A percentile compares a stretch with the other conserved stretches of the same genome.
Evolutionary conservation across 2,113 vertebrate species (phyloP).

Genomic region (Dinomys branickii): DNA sequence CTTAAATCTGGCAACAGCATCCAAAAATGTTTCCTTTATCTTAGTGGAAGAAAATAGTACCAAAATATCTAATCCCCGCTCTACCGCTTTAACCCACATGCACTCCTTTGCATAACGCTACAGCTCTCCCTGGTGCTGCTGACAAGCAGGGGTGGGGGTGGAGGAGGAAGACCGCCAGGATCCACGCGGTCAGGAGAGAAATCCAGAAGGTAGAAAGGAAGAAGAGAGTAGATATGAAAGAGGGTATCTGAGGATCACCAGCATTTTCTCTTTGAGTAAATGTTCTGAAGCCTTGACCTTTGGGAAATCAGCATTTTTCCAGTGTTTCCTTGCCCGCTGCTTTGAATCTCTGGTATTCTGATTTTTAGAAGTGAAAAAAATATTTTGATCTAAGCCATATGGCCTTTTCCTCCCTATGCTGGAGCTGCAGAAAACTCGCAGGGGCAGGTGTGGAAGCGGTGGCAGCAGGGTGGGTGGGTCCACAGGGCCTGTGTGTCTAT

Average conservation of each 20-base stretch:
- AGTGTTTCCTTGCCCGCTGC: constrained; percentile 44
- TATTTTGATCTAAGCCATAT: constrained; percentile 81
- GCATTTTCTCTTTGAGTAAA: constrained; percentile 18
- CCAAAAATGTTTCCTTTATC: constrained; percentile 46
- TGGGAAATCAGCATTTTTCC: constrained; percentile 56
- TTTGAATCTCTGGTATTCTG: constrained; percentile 66
- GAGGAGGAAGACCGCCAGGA: constrained; percentile 15
- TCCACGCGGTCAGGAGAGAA: neutral
- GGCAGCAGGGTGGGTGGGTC: constrained; percentile 72
- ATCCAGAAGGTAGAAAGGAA: neutral
- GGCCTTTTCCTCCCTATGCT: constrained; percentile 54
- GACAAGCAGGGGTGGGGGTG: neutral
- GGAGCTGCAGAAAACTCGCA: constrained; percentile 65
- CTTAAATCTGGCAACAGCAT: constrained; percentile 44
- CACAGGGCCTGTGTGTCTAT: constrained; percentile 52
- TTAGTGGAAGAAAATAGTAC: constrained; percentile 8
- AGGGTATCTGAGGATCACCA: neutral
- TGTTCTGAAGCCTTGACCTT: constrained; percentile 35
- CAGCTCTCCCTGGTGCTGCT: neutral
- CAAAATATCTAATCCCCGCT: constrained; percentile 42
- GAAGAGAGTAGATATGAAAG: neutral
- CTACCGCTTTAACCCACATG: neutral
- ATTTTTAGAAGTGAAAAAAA: constrained; percentile 76
- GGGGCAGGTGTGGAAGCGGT: constrained; percentile 72
- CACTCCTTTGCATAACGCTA: constrained; percentile 20